phyloP scores from a whole-genome alignment of 2,113 vertebrate species.

The Motacilla alba region DNA sequence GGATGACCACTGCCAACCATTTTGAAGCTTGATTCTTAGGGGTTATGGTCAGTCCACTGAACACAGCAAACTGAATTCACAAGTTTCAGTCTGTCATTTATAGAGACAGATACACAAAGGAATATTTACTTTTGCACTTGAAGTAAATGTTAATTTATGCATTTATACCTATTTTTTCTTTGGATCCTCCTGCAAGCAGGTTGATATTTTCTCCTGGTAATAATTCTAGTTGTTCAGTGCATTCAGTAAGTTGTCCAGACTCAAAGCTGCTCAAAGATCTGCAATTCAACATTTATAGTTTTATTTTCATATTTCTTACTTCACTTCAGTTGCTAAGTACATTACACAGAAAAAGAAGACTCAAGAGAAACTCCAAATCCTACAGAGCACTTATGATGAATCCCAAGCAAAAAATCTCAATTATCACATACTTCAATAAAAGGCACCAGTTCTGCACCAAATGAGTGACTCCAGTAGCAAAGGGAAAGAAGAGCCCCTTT shows the following conservation, averaged over 20 bases:
- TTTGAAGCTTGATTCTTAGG: neutral
- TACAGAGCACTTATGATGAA: neutral
- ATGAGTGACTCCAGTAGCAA: neutral
- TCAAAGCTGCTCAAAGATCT: constrained; percentile 93
- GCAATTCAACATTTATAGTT: constrained; percentile 55
- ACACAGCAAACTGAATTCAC: neutral
- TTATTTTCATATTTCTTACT: neutral
- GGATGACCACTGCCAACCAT: neutral
- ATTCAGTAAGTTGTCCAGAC: constrained; percentile 87
- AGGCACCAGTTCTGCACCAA: neutral
- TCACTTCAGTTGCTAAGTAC: neutral
- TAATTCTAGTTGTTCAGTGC: constrained; percentile 88
- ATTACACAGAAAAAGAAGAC: neutral
- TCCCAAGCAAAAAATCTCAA: neutral
- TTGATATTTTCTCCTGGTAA: constrained; percentile 94
- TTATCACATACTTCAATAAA: neutral
- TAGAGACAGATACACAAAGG: neutral
- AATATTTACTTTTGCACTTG: neutral
- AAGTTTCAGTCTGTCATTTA: neutral
- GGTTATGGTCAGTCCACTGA: neutral
- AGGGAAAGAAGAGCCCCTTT: neutral
- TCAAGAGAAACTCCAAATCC: neutral
- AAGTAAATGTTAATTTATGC: neutral
- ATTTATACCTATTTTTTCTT: constrained; percentile 91
- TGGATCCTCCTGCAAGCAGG: constrained; percentile 81